Evolutionary conservation across 2,113 vertebrate genomes (phyloP), one percentile per base, ranked within the genome.

Genomic region (Saiga tatarica): DNA sequence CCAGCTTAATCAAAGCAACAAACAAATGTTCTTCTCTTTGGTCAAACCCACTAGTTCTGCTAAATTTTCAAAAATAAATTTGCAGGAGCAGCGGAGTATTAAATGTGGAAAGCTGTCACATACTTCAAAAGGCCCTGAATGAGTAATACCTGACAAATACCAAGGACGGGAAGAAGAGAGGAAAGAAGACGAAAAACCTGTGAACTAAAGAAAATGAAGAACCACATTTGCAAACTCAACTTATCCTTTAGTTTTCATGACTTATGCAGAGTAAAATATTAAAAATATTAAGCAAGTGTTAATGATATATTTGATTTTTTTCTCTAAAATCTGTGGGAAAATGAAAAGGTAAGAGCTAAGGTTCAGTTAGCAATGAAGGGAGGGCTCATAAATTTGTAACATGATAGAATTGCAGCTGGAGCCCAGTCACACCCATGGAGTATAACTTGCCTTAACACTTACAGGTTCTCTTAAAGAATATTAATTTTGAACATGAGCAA

Each of bases 401-500:
- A 30, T 55, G 13, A 39, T 50, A 83, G 26, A 85, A 30, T 64
- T 25, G 78, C 30, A 91, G 11, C 14, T 47, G 11, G 2, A 78
- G 55, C 79, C 25, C 89, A 87, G 13, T 83, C 59, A 59, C 87
- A 84, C 7, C 28, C 30, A 6, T 59, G n/a, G 28, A 84, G 23
- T 71, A 36, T 30, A 81, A 79, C 33, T 62, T 89, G 52, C 55
- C 33, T 96, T 91, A 30, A 21, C 26, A 62, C 13, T 60, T 39
- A 14, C 14, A 26, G 1, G 74, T 89, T 84, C 14, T 85, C 15
- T 67, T 42, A 39, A 89, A 64, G 30, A 92, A 67, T 42, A 7
- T 30, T 93, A 88, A n/a, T 89, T 97, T 87, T 91, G 26, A 83
- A 89, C 25, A 95, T 36, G 3, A 95, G 17, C 12, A 93, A 74